A percentile compares a stretch with the other conserved stretches of the same genome.
These are phyloP conservation scores for Drosophila nigritarsus DNA, from an alignment of 2,888 invertebrate species.

Conservation along the genomic window DNA sequence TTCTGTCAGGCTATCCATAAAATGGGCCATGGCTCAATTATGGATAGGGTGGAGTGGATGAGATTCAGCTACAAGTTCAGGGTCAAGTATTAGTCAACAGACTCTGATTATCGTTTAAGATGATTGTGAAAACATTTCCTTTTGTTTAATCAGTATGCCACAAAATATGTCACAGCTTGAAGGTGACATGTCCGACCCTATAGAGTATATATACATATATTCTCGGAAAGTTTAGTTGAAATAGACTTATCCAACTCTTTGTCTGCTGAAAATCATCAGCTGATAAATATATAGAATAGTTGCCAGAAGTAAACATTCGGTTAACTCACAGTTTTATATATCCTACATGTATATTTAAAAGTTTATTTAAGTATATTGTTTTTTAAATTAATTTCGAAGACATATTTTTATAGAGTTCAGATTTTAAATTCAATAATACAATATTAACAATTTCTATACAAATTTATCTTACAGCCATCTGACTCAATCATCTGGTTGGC, in stretches of 20 bases:
- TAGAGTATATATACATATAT: background rate
- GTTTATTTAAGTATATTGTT: no score
- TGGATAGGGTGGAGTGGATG: background rate
- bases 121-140: conserved; percentile 6
- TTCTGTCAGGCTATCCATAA: conserved; percentile 45
- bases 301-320: no score
- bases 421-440: background rate
- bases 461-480: conserved; percentile 89
- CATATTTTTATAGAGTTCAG: background rate
- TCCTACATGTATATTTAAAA: background rate
- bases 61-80: conserved; percentile 62
- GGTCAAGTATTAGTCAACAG: conserved; percentile 46
- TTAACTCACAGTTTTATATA: background rate
- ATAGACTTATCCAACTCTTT: no score
- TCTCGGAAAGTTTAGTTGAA: no score
- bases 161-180: background rate
- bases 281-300: no score
- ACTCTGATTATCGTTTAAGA: conserved; percentile 7
- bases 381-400: no score
- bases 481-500: conserved; percentile 93
- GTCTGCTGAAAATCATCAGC: no score
- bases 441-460: background rate
- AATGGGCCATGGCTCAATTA: conserved; percentile 13
- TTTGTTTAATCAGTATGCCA: background rate
- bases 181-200: background rate